A percentile compares a stretch with the other conserved stretches of the same genome.
Conservation (phyloP, 92 coral and sea anemone species). For the Heteractis magnifica region DNA sequence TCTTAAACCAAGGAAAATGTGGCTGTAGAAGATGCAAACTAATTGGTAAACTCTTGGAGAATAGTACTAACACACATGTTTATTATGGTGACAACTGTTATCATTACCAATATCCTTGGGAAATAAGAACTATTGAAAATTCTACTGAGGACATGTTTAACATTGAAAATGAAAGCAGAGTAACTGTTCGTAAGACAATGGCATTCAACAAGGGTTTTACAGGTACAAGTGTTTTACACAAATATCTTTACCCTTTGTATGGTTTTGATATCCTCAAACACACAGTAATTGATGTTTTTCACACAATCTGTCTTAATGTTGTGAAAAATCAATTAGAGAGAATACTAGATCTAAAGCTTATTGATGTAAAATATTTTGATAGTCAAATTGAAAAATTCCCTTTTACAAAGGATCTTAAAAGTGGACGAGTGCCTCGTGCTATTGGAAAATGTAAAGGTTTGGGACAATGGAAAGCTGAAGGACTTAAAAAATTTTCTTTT, state of each 20-base stretch:
- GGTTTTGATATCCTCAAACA: too few relatives aligned
- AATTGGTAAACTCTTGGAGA: constrained; percentile 47
- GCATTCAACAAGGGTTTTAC: too few relatives aligned
- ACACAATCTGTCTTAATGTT: constrained; percentile 46
- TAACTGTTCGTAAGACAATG: too few relatives aligned
- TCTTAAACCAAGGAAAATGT: constrained; percentile 59
- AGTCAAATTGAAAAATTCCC: constrained; percentile 44
- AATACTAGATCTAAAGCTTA: constrained; percentile 37
- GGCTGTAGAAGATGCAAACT: constrained; percentile 64
- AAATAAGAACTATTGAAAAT: constrained; percentile 31
- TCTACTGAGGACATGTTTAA: constrained; percentile 29
- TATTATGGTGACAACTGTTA: constrained; percentile 58
- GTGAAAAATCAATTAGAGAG: constrained; percentile 53
- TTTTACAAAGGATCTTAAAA: constrained; percentile 41
- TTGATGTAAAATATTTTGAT: constrained; percentile 38
- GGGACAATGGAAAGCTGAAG: constrained; percentile 54
- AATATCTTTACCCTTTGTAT: too few relatives aligned
- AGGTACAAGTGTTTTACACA: too few relatives aligned
- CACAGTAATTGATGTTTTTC: constrained; percentile 42
- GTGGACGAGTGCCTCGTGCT: constrained; percentile 55
- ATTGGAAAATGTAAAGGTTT: constrained; percentile 49
- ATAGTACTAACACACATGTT: constrained; percentile 27
- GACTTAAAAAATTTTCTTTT: constrained; percentile 42
- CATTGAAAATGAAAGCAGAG: constrained; percentile 46
- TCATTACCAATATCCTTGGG: constrained; percentile 56